A percentile compares a stretch with the other conserved stretches of the same genome.
phyloP scores from a whole-genome alignment of 37 sponge, comb jelly and placozoan species.

The Aplysina aerophoba region DNA sequence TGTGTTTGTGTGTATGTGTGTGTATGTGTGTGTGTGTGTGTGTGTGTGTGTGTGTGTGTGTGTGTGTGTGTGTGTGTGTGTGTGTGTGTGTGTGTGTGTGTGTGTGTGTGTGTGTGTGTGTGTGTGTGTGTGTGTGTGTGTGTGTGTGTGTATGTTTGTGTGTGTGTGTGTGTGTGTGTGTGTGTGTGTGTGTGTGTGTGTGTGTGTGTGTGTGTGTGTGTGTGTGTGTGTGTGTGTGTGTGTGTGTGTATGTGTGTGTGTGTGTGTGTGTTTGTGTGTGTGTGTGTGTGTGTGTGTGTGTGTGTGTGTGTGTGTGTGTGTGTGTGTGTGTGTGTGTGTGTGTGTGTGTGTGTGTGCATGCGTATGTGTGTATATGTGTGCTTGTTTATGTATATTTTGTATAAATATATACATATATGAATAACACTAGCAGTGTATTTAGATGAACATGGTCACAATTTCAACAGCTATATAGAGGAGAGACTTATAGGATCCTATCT shows the following conservation, averaged over 20 bases:
- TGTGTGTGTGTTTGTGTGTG: no score
- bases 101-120: constrained; percentile 33
- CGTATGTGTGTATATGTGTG: not conserved
- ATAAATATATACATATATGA: no score
- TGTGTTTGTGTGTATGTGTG: not conserved
- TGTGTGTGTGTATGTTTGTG: constrained; percentile 9
- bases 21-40: constrained; percentile 27
- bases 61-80: constrained; percentile 25
- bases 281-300: no score
- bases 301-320: not conserved
- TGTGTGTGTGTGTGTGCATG: not conserved
- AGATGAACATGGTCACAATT: no score
- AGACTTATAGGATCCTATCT: no score
- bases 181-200: not conserved
- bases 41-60: constrained; percentile 34
- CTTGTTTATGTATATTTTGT: not conserved
- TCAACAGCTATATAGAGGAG: no score
- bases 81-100: constrained; percentile 30
- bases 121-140: constrained; percentile 20
- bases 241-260: no score
- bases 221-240: not conserved
- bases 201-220: not conserved
- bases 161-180: constrained; percentile 19
- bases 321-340: not conserved
- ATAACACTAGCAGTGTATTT: no score